Percentiles rank a stretch among this genome's conserved stretches.
Evolutionary conservation across 1,140 invertebrate genomes (phyloP).

Genomic region (Drosophila persimilis): DNA sequence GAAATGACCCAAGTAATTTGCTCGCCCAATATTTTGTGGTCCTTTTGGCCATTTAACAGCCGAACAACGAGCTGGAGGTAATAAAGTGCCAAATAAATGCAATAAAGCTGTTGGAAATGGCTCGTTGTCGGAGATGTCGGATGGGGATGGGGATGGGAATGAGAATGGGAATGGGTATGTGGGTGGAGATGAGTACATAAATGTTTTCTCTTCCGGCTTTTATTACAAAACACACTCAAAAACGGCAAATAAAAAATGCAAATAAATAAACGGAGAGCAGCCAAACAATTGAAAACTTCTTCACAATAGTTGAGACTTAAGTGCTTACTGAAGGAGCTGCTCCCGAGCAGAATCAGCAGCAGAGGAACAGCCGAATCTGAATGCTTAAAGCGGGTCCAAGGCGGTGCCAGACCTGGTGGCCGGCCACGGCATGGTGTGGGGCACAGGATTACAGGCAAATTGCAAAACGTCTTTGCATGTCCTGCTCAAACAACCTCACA

Average conservation of each 20-base stretch:
- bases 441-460: conserved; percentile 73
- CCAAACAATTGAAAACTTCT: conserved; percentile 76
- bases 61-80: conserved; percentile 62
- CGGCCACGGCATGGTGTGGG: not conserved
- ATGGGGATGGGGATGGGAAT: too few species aligned
- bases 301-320: conserved; percentile 68
- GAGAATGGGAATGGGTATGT: too few species aligned
- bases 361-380: conserved; percentile 56
- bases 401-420: not conserved
- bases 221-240: conserved; percentile 79
- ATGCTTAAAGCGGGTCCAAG: conserved; percentile 60
- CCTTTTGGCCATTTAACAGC: conserved; percentile 58
- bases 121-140: conserved; percentile 22
- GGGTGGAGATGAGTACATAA: conserved; percentile 23
- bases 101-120: conserved; percentile 70
- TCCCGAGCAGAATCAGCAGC: conserved; percentile 21
- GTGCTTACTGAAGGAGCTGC: conserved; percentile 63
- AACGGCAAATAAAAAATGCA: conserved; percentile 59
- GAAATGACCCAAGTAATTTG: conserved; percentile 76
- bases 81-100: conserved; percentile 81
- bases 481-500: conserved; percentile 32
- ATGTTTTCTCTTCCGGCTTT: conserved; percentile 73
- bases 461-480: conserved; percentile 78
- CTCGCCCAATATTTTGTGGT: conserved; percentile 72
- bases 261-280: conserved; percentile 76